These are phyloP conservation scores for Daboia siamensis DNA, from an alignment of 2,113 vertebrate species.

Conservation along the genomic window DNA sequence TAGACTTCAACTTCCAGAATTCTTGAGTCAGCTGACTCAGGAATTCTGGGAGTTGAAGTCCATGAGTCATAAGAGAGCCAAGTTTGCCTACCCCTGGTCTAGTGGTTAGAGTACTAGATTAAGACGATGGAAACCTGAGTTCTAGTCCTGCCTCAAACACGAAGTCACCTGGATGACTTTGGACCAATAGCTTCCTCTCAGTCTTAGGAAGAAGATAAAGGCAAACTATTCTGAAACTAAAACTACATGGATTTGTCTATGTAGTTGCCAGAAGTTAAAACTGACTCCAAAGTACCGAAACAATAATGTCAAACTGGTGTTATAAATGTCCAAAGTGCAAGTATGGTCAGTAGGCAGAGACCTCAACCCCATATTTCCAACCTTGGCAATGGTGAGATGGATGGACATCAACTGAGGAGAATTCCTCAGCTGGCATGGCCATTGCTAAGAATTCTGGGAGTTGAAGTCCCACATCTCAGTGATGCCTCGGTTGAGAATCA, in stretches of 20 bases:
- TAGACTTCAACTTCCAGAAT: no score
- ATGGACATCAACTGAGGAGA: background rate
- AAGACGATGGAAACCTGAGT: background rate
- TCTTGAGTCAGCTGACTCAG: no score
- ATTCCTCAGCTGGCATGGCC: background rate
- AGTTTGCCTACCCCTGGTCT: background rate
- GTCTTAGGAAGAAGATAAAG: background rate
- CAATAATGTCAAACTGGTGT: background rate
- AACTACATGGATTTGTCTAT: background rate
- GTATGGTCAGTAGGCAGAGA: background rate
- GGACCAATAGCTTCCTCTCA: background rate
- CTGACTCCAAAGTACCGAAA: background rate
- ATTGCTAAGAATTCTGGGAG: background rate
- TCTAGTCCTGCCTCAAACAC: background rate
- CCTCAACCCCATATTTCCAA: background rate
- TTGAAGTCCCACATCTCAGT: background rate
- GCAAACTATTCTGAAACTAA: background rate
- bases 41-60: no score
- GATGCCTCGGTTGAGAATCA: background rate
- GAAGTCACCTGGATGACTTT: background rate
- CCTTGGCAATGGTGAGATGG: background rate
- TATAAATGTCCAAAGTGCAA: background rate
- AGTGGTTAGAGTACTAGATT: background rate
- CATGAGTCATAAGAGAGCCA: no score
- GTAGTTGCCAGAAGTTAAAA: background rate